A percentile compares a stretch with the other conserved stretches of the same genome.
Conservation (phyloP, 2,797 vertebrate species). For the Diglossa cyanea region DNA sequence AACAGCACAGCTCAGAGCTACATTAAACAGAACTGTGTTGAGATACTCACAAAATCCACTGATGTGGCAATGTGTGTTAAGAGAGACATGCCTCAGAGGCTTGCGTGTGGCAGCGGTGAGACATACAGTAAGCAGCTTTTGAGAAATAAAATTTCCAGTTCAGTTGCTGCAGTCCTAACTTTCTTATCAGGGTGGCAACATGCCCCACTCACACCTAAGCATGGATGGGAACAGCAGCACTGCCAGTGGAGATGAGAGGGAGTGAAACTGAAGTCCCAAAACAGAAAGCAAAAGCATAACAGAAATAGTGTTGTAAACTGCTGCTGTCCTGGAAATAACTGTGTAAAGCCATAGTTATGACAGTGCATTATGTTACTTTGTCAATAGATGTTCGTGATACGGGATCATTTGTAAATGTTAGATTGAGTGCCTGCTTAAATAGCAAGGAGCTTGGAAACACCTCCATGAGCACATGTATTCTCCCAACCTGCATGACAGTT, state of each 20-base stretch:
- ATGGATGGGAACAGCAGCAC: background rate
- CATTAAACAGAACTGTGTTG: conserved; percentile 28
- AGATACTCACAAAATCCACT: conserved; percentile 2
- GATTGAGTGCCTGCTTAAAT: background rate
- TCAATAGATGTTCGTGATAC: background rate
- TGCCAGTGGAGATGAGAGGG: background rate
- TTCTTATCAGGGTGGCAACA: background rate
- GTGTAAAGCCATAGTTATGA: accelerated
- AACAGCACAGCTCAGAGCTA: conserved; percentile 11
- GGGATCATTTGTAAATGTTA: background rate
- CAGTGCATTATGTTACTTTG: background rate
- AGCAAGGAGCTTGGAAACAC: background rate
- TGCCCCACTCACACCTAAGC: accelerated
- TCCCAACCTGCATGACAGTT: background rate
- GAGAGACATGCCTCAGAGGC: background rate
- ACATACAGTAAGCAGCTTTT: background rate
- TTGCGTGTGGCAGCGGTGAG: background rate
- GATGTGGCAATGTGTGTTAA: background rate
- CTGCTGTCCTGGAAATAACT: background rate
- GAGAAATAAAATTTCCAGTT: background rate
- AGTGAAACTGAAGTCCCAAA: background rate
- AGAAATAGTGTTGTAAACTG: background rate
- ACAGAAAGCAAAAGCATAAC: background rate
- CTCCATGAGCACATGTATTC: accelerated
- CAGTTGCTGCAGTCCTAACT: background rate